These are phyloP conservation scores for Aphelinus atriplicis DNA, from an alignment of 1,140 invertebrate genomes.

Conservation along the genomic window DNA sequence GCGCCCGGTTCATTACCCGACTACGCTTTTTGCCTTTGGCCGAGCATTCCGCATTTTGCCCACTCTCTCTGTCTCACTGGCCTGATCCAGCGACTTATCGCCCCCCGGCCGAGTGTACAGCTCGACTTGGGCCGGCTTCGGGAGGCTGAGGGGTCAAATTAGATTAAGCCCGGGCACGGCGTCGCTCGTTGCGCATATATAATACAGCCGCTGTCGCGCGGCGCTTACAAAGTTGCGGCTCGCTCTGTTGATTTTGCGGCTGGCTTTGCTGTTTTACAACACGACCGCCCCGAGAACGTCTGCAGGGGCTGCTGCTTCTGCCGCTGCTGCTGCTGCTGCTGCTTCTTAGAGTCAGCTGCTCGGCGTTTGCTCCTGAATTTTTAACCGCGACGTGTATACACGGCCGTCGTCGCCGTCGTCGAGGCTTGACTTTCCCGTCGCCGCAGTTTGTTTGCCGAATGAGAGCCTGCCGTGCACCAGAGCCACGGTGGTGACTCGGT, in stretches of 20 bases:
- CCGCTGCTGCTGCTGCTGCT: too few species aligned
- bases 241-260: conserved; percentile 28
- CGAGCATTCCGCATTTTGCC: too few species aligned
- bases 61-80: too few species aligned
- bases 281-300: too few species aligned
- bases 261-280: not conserved
- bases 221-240: conserved; percentile 23
- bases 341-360: too few species aligned
- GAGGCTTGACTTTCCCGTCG: too few species aligned
- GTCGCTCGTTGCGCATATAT: not conserved
- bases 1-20: conserved; percentile 45
- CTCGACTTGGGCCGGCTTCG: not conserved
- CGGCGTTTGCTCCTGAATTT: not conserved
- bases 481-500: too few species aligned
- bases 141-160: conserved; percentile 40
- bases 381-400: not conserved
- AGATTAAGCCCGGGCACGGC: conserved; percentile 28
- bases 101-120: conserved; percentile 13
- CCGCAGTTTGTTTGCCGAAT: too few species aligned
- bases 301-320: too few species aligned
- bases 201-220: not conserved
- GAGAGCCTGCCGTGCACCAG: too few species aligned
- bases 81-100: not conserved
- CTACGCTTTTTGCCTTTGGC: conserved; percentile 39
- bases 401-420: too few species aligned